phyloP scores from a whole-genome alignment of 92 coral and sea anemone species.

The Palythoa heliodiscus region DNA sequence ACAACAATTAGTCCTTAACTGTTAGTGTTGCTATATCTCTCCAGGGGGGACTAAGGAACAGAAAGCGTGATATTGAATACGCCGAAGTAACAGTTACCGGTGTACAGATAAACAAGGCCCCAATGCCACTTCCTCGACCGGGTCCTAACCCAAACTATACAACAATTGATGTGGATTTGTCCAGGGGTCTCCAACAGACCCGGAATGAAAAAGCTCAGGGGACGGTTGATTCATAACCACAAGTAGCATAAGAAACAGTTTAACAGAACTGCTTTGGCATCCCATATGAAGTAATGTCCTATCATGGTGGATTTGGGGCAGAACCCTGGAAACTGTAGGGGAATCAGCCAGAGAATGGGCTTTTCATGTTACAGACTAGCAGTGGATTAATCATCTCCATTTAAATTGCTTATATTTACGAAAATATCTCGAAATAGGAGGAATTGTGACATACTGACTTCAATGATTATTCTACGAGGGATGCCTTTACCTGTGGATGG shows the following conservation, averaged over 20 bases:
- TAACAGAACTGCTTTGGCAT: neutral
- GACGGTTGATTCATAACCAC: slow-evolving; percentile 21
- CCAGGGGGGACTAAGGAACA: slow-evolving; percentile 36
- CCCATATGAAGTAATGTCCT: neutral
- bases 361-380: too few species aligned
- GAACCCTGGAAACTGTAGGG: neutral
- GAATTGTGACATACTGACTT: too few species aligned
- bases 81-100: slow-evolving; percentile 16
- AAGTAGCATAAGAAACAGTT: neutral
- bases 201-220: slow-evolving; percentile 53
- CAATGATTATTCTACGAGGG: too few species aligned
- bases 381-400: too few species aligned
- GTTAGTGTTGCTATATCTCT: neutral
- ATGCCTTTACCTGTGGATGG: too few species aligned
- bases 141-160: slow-evolving; percentile 73
- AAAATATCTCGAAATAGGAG: too few species aligned
- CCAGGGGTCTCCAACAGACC: slow-evolving; percentile 71
- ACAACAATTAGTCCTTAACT: neutral
- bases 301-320: neutral
- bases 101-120: slow-evolving; percentile 30
- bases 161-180: slow-evolving; percentile 78
- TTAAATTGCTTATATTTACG: too few species aligned
- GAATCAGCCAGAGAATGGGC: too few species aligned
- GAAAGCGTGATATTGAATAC: slow-evolving; percentile 31
- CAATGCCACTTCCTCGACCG: slow-evolving; percentile 41